phyloP scores from a whole-genome alignment of 2,888 invertebrate species.

The Dicranocentrus wangi region DNA sequence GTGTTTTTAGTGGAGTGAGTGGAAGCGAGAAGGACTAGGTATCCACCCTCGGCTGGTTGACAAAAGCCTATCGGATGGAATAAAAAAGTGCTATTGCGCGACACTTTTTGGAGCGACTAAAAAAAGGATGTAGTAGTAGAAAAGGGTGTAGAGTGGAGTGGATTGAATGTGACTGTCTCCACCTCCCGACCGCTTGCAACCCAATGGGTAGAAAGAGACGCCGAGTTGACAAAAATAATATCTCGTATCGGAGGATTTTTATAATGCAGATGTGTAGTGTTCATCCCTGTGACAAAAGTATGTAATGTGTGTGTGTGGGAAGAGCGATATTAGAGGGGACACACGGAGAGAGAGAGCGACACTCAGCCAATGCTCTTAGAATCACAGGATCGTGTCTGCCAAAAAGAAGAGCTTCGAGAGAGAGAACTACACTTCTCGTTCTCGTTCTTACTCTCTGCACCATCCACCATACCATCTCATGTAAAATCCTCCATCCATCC shows the following conservation, averaged over 20 bases:
- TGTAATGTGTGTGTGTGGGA: no score
- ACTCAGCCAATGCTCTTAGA: no score
- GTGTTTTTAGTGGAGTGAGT: background rate
- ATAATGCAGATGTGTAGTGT: no score
- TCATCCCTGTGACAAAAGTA: no score
- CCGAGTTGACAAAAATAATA: background rate
- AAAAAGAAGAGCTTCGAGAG: background rate
- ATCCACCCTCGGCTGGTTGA: background rate
- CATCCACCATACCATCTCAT: no score
- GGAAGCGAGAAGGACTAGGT: background rate
- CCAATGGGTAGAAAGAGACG: background rate
- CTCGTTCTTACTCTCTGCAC: no score
- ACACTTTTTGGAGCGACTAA: constrained; percentile 2
- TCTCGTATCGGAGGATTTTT: no score
- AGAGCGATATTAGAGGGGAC: no score
- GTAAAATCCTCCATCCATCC: no score
- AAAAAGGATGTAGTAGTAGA: background rate
- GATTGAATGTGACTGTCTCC: background rate
- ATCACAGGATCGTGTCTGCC: no score
- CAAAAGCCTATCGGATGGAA: background rate
- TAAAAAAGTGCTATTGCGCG: constrained; percentile 9
- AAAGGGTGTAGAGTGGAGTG: background rate
- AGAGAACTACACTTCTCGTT: no score
- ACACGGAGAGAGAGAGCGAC: no score
- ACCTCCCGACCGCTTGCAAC: background rate